Evolutionary conservation across 2,113 vertebrate species (phyloP), one percentile per base, ranked within the genome.

Genomic region (Prunella himalayana): DNA sequence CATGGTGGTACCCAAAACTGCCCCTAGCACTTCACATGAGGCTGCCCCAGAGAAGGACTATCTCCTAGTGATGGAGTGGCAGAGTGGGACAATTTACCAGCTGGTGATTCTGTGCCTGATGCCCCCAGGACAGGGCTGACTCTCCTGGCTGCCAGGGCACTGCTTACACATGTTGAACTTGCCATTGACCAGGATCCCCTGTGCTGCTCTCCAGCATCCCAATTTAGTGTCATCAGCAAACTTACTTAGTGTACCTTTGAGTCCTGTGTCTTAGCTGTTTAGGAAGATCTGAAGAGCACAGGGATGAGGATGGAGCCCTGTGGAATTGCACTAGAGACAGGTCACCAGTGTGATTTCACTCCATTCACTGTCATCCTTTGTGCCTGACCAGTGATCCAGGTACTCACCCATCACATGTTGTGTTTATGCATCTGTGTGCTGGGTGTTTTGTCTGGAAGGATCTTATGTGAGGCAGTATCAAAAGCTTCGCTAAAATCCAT

Each of bases 81-180:
- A 70, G 20, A 61, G 20, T 0, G 0, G n/a, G 16, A 30, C n/a
- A 70, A 5, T 54, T 7, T 7, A 20, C 10, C 41, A 1, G n/a
- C 30, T 56, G 30, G 5, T 0, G 2, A 25, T 54, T 9, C 24
- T 87, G 13, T 1, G 31, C 14, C 42, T 80, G 11, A 35, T 54
- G 35, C 0, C 23, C n/a, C 13, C 49, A 70, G 15, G 28, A 79
- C 19, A 30, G 1, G 1, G 6, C 7, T 69, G 33, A 4, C 10
- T 41, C 13, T 47, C 20, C 47, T 47, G 64, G 23, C 30, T 24
- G 2, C 24, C 20, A 30, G 64, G n/a, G 6, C 39, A 14, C 64
- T 39, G 19, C 41, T 61, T 31, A 11, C 20, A 30, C 10, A 14
- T 4, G 13, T 61, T 37, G 28, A 39, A 23, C 13, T 61, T 53